These are phyloP conservation scores for Echiichthys vipera DNA, from an alignment of 2,797 vertebrate genomes.

Conservation along the genomic window DNA sequence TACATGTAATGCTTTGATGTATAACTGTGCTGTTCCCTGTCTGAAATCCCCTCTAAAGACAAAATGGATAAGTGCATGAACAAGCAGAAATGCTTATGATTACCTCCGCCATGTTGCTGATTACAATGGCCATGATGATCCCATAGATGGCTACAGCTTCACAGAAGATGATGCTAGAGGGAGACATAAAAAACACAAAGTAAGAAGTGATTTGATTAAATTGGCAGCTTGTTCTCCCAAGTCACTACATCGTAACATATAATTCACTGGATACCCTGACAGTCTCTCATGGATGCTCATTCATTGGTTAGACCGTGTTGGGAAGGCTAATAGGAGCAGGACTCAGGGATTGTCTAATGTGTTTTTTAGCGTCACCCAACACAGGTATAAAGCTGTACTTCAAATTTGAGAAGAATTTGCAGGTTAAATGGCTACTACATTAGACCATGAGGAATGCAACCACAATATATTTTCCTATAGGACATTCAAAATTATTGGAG, in stretches of 20 bases:
- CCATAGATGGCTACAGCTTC: constrained; percentile 99
- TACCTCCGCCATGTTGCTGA: constrained; percentile 99
- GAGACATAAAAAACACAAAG: background rate
- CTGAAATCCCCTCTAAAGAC: background rate
- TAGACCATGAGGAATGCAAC: background rate
- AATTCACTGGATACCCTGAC: background rate
- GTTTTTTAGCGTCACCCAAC: too few relatives aligned
- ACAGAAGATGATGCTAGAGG: constrained; percentile 96
- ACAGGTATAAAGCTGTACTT: background rate
- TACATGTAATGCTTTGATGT: background rate
- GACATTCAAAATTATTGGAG: too few relatives aligned
- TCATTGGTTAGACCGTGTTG: background rate
- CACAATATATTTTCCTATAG: background rate
- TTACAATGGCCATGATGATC: constrained; percentile 99
- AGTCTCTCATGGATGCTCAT: background rate
- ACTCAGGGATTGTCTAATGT: too few relatives aligned
- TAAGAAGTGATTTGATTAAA: background rate
- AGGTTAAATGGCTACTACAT: background rate
- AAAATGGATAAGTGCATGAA: background rate
- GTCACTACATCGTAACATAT: background rate
- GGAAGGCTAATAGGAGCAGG: too few relatives aligned
- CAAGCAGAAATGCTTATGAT: constrained; percentile 1
- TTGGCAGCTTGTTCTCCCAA: background rate
- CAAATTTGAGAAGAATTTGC: background rate
- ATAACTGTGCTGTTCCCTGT: background rate